A percentile compares a stretch with the other conserved stretches of the same genome.
Conservation (phyloP, 2,888 invertebrate genomes). For the Caenorhabditis angaria region DNA sequence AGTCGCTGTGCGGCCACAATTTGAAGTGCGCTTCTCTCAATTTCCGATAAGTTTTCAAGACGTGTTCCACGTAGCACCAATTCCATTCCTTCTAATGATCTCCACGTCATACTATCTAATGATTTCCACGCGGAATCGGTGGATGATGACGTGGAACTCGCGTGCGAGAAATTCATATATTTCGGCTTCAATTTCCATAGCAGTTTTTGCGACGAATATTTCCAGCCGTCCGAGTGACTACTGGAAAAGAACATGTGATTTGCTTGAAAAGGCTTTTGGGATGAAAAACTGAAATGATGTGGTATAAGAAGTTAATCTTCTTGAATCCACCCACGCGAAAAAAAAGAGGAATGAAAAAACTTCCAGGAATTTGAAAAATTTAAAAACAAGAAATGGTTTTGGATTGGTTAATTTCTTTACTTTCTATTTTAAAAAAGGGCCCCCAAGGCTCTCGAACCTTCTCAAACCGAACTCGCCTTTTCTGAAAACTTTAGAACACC, state of each 20-base stretch:
- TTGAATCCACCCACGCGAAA: too few species aligned
- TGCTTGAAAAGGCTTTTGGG: too few species aligned
- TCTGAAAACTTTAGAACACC: not conserved
- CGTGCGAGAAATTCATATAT: slow-evolving; percentile 51
- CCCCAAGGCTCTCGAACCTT: too few species aligned
- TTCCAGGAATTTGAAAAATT: not conserved
- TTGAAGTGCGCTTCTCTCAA: slow-evolving; percentile 83
- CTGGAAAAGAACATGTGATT: slow-evolving; percentile 27
- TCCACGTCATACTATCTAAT: slow-evolving; percentile 55
- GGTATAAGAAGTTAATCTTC: too few species aligned
- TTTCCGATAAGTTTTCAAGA: slow-evolving; percentile 81
- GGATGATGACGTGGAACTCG: slow-evolving; percentile 49
- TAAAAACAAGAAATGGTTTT: too few species aligned
- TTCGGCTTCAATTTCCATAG: slow-evolving; percentile 52
- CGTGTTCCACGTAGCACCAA: slow-evolving; percentile 81
- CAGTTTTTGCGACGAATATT: slow-evolving; percentile 54
- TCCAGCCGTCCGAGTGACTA: slow-evolving; percentile 55
- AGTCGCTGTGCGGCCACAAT: slow-evolving; percentile 83
- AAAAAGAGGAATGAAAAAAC: not conserved
- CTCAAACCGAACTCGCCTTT: too few species aligned
- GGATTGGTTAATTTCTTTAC: too few species aligned
- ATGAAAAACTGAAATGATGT: too few species aligned
- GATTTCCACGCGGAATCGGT: slow-evolving; percentile 58
- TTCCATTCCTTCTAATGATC: slow-evolving; percentile 75
- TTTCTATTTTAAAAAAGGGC: too few species aligned